Conservation (phyloP, 2,888 invertebrate species). For the Hanleya hanleyi region DNA sequence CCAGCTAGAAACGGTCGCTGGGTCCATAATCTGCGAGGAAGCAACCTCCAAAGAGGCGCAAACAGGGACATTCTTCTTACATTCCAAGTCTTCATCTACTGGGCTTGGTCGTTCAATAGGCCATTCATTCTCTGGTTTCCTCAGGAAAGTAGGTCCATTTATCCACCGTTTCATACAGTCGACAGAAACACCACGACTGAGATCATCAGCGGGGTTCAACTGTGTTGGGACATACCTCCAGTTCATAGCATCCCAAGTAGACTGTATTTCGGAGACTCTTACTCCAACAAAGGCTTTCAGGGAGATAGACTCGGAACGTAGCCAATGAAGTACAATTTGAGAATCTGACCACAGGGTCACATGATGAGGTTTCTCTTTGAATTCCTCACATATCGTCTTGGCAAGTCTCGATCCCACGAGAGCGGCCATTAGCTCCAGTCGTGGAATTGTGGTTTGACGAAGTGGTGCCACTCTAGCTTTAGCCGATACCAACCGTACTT, state of each 20-base stretch:
- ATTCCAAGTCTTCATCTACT: not conserved
- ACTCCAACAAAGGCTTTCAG: not conserved
- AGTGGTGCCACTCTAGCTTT: constrained; percentile 15
- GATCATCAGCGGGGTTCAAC: constrained; percentile 19
- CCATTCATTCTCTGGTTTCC: not conserved
- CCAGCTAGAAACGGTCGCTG: not conserved
- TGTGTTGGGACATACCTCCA: constrained; percentile 16
- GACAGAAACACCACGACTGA: constrained; percentile 20
- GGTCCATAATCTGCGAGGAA: not conserved
- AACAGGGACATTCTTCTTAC: not conserved
- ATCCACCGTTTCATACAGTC: constrained; percentile 16
- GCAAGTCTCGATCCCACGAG: constrained; percentile 8
- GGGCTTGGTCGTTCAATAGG: not conserved
- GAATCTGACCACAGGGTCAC: not conserved
- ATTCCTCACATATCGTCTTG: not conserved
- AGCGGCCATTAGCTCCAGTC: constrained; percentile 14
- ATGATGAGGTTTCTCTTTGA: not conserved
- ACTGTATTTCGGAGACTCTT: constrained; percentile 17
- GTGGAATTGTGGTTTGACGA: constrained; percentile 8
- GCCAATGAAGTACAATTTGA: not conserved
- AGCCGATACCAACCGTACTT: no score
- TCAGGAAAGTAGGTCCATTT: constrained; percentile 16
- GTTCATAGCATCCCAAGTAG: no score
- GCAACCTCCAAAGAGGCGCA: no score
- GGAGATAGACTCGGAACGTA: not conserved